Evolutionary conservation across 1,140 invertebrate species (phyloP), one percentile per base, ranked within the genome.

Genomic region (Brachionus calyciflorus): DNA sequence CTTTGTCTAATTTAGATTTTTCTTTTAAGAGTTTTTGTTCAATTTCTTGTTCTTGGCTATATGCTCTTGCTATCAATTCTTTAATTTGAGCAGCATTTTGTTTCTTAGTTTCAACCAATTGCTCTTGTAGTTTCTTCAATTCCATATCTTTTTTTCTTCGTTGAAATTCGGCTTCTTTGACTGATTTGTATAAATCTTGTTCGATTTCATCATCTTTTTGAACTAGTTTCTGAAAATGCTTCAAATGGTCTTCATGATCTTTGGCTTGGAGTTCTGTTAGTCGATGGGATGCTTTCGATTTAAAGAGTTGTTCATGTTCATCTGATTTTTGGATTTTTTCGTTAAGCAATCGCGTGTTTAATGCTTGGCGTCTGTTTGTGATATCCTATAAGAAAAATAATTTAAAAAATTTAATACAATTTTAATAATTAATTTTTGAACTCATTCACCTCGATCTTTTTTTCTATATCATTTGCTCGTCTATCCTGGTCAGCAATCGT

Each of bases 201-300:
- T 83, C 82, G 21, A 76, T 26, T 14, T 83, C 82, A 53, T 83
- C 81, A 37, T 79, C 81, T 65, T 83, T 83, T 5, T 41, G 78
- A 14, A 83, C 81, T 79, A 81, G 80, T 82, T 82, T 82, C 80
- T 83, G 75, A 17, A 79, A 80, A 79, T 83, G 81, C 51, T 80
- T 81, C 17, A 83, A 78, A 30, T 80, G 79, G 75, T 83, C 82
- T 76, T 83, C 81, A 77, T 83, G 82, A 78, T 83, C 81, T 49
- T 79, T 77, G 57, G 79, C 53, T 68, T 79, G 75, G 21, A 80
- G 78, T 48, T 82, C 81, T 24, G 49, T 78, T 37, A 78, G 77
- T 21, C 80, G 63, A 68, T 77, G 79, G 40, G 79, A 79, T 76
- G 80, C 81, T 28, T 80, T 77, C 14, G 79, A 77, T 53, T 78